Evolutionary conservation across 1,140 invertebrate species (phyloP).

Genomic region (Zaprionus tsacasi): DNA sequence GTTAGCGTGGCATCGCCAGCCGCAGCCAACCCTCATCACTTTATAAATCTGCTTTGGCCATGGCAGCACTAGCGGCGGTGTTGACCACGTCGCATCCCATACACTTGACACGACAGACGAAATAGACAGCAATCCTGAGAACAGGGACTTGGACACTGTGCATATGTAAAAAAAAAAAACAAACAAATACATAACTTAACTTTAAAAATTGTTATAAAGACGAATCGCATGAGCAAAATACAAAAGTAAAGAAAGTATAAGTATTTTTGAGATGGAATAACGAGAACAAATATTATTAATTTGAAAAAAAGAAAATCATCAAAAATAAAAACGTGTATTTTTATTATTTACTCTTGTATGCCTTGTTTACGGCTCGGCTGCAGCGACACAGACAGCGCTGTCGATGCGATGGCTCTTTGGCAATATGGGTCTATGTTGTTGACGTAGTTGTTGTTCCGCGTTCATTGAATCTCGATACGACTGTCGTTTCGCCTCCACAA

Average conservation of each 20-base stretch:
- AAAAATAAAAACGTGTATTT: slow-evolving; percentile 78
- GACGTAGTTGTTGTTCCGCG: slow-evolving; percentile 55
- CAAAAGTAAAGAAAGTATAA: slow-evolving; percentile 63
- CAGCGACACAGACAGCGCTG: slow-evolving; percentile 20
- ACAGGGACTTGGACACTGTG: slow-evolving; percentile 65
- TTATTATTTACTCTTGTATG: slow-evolving; percentile 69
- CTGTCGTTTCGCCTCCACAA: slow-evolving; percentile 10
- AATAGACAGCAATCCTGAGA: slow-evolving; percentile 48
- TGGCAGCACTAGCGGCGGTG: slow-evolving; percentile 73
- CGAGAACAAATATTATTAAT: slow-evolving; percentile 83
- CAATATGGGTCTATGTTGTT: slow-evolving; percentile 41
- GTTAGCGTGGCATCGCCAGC: slow-evolving; percentile 29
- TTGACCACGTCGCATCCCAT: slow-evolving; percentile 43
- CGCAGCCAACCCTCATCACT: slow-evolving; percentile 76
- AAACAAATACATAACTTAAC: slow-evolving; percentile 55
- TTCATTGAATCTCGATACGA: slow-evolving; percentile 30
- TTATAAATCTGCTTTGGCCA: slow-evolving; percentile 82
- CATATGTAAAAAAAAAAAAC: slow-evolving; percentile 68
- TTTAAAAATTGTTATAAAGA: slow-evolving; percentile 77
- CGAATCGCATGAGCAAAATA: slow-evolving; percentile 58
- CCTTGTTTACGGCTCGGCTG: slow-evolving; percentile 11
- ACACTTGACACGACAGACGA: slow-evolving; percentile 37
- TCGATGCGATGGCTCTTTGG: slow-evolving; percentile 38
- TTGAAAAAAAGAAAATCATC: slow-evolving; percentile 72
- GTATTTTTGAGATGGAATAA: slow-evolving; percentile 82